Base-by-base conservation (phyloP, 2,113 vertebrate species). In the human region DNA sequence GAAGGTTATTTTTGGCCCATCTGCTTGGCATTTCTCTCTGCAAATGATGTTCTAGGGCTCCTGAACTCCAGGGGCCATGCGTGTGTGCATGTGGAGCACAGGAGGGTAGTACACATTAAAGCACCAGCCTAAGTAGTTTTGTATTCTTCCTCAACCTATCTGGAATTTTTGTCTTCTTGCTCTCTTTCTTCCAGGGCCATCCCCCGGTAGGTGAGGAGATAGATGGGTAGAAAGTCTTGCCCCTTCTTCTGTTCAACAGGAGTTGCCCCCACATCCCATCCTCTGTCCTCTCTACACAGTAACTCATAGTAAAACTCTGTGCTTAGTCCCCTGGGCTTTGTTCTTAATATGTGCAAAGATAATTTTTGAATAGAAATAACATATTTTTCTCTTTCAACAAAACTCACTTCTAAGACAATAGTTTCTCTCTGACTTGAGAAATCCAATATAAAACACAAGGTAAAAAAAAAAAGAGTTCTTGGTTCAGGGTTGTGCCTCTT, bases 361-460 rank as follows among this genome's bases (percentile, higher is more conserved):
- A n/a, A 68, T 55, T 95, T 97, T 79, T 91, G 55, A 97, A 20
- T 82, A 66, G 43, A 93, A 89, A 76, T 85, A 35, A 38, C 59
- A 23, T 27, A 57, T 64, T 55, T 89, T 94, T 80, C 22, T 86
- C 75, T 91, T 89, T 87, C 23, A 86, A 70, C 79, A 89, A 96
- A 94, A 85, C 32, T 93, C 73, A 79, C n/a, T 75, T 92, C 59
- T 93, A 89, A 94, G 25, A 92, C 30, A 81, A 50, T 80, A 59
- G 27, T 73, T 95, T 80, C 6, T 32, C n/a, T 73, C 59, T 55
- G 76, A 85, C 85, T 85, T 86, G 52, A 82, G 73, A 75, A 80
- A 92, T 90, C 40, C 90, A 81, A 95, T 88, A 81, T 68, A 79
- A 96, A 94, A 90, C n/a, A 89, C 40, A 81, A 87, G 43, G 8